Evolutionary conservation across 2,797 vertebrate genomes (phyloP), one percentile per base, ranked within the genome.

Genomic region (Sebastes hubbsi): DNA sequence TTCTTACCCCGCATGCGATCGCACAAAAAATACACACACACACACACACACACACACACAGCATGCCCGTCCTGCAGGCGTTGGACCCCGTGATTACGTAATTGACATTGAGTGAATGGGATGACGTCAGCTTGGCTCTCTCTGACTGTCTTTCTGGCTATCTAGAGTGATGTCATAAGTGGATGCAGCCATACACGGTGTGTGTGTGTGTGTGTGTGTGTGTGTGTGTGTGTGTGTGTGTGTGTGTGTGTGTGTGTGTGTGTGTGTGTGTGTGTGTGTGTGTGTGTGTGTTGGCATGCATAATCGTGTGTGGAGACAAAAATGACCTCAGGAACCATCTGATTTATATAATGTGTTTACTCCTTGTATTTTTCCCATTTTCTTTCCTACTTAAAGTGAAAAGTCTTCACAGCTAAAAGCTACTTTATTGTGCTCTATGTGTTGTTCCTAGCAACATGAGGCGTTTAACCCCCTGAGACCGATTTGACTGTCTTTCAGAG

Each of bases 91-190:
- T 22, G 58, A 89, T 95, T 95, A 94, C 92, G 86, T 94, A 95
- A 95, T 91, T 91, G 92, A 93, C 94, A 93, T 87, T 93, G 92
- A 94, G 86, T 89, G 93, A 94, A 93, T 90, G 83, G 87, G 89
- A 81, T 95, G 93, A 94, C 88, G 91, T 94, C 92, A 94, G 88
- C 87, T 77, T 78, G 88, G 87, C 88, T 85, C 86, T 89, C 78
- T 61, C 60, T 13, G 11, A 74, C 79, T 85, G 74, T 86, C 87
- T 90, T 79, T 92, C 85, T 94, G 90, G 89, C 85, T 83, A 82
- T 88, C 88, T 92, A 83, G 89, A 90, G 91, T 94, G 94, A 94
- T 93, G 94, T 95, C 94, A 95, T 90, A 78, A 87, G 84, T 89
- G 88, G 86, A 91, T 77, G 79, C 80, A 92, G 81, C 89, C 90